Base-by-base conservation (phyloP, 2,797 vertebrate genomes). In the Chrosomus eos region DNA sequence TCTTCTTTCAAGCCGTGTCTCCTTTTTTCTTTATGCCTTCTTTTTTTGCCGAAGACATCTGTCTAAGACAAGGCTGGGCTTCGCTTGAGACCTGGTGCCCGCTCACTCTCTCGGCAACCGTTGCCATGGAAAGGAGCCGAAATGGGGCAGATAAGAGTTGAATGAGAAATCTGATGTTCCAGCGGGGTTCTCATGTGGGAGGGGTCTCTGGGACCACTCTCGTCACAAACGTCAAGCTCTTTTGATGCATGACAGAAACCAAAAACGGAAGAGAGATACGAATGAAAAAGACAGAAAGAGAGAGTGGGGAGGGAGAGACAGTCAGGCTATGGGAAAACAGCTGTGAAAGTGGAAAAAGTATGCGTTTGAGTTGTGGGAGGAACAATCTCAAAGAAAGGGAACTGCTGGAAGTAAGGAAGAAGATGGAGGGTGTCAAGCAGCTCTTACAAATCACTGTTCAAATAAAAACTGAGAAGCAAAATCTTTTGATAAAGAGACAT, bases 71-170 rank as follows among this genome's bases (percentile, higher is more conserved):
- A 90, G 92, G 91, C 90, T 88, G 88, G 85, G 92, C 91, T 92
- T 93, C 94, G 90, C 94, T 89, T 90, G 94, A 94, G 94, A 93
- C 93, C 91, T 92, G 87, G 82, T 87, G 87, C 89, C 86, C 31
- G 66, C 91, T 86, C 87, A 90, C 90, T 93, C 89, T 33, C 88
- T 89, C 76, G 9, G 85, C 58, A 70, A 86, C 80, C 62, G 94
- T 95, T 95, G 92, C 94, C 92, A 94, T 94, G 91, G 93, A 93
- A 94, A 93, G 93, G 89, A 90, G 67, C 87, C 88, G 90, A 91
- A 95, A 94, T 93, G 93, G 94, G 92, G 92, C 94, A 94, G 92
- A 93, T 91, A 93, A 92, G 91, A 93, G 94, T 93, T 94, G 93
- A 93, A 89, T 92, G 90, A 92, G 93, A 91, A 92, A 94, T 92